These are phyloP conservation scores for Gnathonemus echidnorhynchus DNA, from an alignment of 2,113 vertebrate genomes.

Conservation along the genomic window DNA sequence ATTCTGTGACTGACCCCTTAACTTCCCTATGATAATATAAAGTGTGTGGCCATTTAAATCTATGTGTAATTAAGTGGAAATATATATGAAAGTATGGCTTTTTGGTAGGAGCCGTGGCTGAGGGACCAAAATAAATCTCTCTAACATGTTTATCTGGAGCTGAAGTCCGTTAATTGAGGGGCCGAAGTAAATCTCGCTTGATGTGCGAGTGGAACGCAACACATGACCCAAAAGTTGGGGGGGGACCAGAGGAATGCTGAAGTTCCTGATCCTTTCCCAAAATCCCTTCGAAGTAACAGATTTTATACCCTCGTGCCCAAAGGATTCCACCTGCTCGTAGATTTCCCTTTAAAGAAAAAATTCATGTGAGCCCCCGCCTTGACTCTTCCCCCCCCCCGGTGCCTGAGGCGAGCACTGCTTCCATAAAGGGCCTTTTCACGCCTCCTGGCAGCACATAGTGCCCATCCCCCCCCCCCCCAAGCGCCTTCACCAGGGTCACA, in stretches of 20 bases:
- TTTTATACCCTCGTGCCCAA: not conserved
- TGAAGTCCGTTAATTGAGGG: not conserved
- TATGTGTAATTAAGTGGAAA: not conserved
- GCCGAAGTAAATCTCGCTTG: not conserved
- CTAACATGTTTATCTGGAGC: not conserved
- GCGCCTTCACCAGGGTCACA: slow-evolving; percentile 28
- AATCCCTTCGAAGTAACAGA: not conserved
- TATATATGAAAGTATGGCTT: not conserved
- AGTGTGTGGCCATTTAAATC: not conserved
- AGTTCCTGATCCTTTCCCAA: not conserved
- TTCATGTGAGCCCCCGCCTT: not conserved
- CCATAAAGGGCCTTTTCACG: slow-evolving; percentile 52
- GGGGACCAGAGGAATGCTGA: not conserved
- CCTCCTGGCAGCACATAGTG: slow-evolving; percentile 18
- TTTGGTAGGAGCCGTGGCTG: not conserved
- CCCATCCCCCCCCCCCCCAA: slow-evolving; percentile 29
- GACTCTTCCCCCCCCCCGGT: slow-evolving; percentile 12
- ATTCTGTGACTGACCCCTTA: not conserved
- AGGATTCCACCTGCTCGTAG: not conserved
- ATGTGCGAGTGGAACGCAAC: not conserved
- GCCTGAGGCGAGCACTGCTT: slow-evolving; percentile 24
- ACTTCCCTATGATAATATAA: not conserved
- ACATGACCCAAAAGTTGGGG: not conserved
- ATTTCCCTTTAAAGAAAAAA: not conserved
- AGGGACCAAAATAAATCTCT: not conserved